Percentiles rank a stretch among this genome's conserved stretches.
Evolutionary conservation across 1,140 invertebrate genomes (phyloP).

Genomic region (Tetranychus cinnabarinus): DNA sequence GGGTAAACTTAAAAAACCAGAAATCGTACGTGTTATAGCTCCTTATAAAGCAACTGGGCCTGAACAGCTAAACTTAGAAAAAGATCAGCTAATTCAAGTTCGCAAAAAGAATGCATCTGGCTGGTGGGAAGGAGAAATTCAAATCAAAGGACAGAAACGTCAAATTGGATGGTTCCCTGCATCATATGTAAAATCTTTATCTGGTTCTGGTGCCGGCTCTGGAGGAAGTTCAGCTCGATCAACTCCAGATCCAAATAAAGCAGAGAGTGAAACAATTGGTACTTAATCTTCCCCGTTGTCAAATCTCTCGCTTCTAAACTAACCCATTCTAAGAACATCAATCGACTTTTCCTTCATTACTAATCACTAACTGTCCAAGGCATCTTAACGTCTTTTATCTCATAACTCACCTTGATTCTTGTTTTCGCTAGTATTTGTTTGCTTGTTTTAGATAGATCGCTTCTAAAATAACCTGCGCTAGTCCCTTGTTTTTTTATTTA

Average conservation of each 20-base stretch:
- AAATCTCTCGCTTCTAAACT: too few species aligned
- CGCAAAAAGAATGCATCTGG: constrained; percentile 83
- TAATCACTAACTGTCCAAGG: too few species aligned
- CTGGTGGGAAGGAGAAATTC: constrained; percentile 98
- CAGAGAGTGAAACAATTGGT: neutral
- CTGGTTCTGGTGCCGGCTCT: neutral
- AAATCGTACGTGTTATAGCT: constrained; percentile 68
- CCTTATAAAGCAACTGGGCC: constrained; percentile 62
- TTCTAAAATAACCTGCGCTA: too few species aligned
- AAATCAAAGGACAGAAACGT: constrained; percentile 76
- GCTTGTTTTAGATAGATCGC: too few species aligned
- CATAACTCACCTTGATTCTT: too few species aligned
- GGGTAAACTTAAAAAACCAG: constrained; percentile 39
- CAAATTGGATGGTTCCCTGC: constrained; percentile 95
- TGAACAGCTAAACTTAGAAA: constrained; percentile 65
- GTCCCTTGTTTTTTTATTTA: neutral
- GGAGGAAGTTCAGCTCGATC: neutral
- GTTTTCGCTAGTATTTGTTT: too few species aligned
- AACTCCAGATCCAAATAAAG: neutral
- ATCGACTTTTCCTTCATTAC: too few species aligned
- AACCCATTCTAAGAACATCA: too few species aligned
- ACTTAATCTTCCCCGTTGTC: too few species aligned
- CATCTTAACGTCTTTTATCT: too few species aligned
- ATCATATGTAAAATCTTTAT: constrained; percentile 69
- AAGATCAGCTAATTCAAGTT: constrained; percentile 86